Evolutionary conservation across 2,888 invertebrate genomes (phyloP).

Genomic region (Malacosoma neustria): DNA sequence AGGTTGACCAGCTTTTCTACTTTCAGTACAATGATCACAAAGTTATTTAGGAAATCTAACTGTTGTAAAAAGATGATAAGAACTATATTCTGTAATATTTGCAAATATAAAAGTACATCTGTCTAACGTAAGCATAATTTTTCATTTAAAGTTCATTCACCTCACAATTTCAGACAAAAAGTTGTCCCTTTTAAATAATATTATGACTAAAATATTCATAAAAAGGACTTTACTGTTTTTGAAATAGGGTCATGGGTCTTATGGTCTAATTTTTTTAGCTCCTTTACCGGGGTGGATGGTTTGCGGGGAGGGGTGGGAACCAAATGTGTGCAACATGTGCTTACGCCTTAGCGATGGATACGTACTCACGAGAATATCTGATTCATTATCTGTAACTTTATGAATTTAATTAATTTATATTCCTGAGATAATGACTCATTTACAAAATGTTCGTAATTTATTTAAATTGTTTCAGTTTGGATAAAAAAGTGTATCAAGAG

Average conservation of each 20-base stretch:
- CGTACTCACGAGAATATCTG: conserved; percentile 62
- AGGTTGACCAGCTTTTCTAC: too few relatives aligned
- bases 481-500: too few relatives aligned
- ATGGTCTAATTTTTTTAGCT: conserved; percentile 52
- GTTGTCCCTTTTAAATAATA: conserved; percentile 27
- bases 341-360: conserved; percentile 13
- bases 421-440: conserved; percentile 15
- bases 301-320: conserved; percentile 34
- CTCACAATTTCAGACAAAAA: conserved; percentile 31
- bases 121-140: too few relatives aligned
- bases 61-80: too few relatives aligned
- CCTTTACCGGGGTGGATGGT: conserved; percentile 44
- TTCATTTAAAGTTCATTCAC: conserved; percentile 40
- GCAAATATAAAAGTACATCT: too few relatives aligned
- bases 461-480: conserved; percentile 3
- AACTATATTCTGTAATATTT: too few relatives aligned
- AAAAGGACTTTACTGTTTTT: conserved; percentile 15
- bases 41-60: too few relatives aligned
- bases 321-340: conserved; percentile 63
- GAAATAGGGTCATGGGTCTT: conserved; percentile 28
- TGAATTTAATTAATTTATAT: conserved; percentile 22
- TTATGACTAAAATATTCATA: too few relatives aligned
- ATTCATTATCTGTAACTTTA: conserved; percentile 52
- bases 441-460: conserved; percentile 3
- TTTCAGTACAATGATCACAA: too few relatives aligned